Conservation (phyloP, 2,797 vertebrate species). For the Halcyon smyrnensis region DNA sequence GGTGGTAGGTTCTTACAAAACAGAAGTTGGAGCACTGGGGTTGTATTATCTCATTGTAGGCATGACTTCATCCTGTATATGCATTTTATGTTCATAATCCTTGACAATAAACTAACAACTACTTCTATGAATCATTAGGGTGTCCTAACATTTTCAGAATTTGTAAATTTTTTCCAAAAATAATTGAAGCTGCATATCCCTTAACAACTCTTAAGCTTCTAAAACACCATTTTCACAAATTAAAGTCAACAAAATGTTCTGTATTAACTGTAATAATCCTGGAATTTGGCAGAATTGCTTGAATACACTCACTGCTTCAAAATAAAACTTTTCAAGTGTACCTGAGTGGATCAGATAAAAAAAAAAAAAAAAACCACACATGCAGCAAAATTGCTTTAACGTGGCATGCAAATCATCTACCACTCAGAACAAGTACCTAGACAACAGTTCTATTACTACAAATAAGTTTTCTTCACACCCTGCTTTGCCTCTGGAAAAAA, state of each 20-base stretch:
- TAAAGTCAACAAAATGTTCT: neutral
- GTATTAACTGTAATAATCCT: slow-evolving; percentile 21
- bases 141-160: neutral
- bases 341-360: neutral
- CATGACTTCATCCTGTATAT: neutral
- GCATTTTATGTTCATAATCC: neutral
- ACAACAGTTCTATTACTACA: neutral
- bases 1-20: neutral
- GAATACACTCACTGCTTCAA: neutral
- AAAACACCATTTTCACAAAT: neutral
- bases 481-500: neutral
- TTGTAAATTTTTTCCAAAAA: neutral
- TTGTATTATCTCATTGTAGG: neutral
- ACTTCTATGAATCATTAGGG: neutral
- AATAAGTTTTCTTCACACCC: neutral
- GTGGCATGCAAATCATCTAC: neutral
- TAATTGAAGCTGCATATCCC: neutral
- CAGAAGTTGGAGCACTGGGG: neutral
- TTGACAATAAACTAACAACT: neutral
- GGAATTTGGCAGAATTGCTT: slow-evolving; percentile 5
- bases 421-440: neutral
- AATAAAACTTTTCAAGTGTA: neutral
- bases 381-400: neutral
- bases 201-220: neutral
- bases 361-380: neutral